A percentile compares a stretch with the other conserved stretches of the same genome.
Evolutionary conservation across 2,888 invertebrate species (phyloP).

Genomic region (Horisme vitalbata): DNA sequence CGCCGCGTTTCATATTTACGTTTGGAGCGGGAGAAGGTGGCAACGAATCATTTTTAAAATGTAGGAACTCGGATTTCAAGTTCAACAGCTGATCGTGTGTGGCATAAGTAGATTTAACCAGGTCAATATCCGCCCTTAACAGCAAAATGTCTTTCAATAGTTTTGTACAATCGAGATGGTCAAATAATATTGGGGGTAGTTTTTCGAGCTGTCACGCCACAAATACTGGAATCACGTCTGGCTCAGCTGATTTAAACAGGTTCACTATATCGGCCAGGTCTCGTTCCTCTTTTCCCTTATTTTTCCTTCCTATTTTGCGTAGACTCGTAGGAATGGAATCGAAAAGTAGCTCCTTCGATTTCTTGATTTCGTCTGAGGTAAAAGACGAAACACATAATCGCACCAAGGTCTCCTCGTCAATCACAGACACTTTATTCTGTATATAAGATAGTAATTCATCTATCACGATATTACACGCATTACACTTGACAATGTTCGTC

Average conservation of each 20-base stretch:
- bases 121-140: not conserved
- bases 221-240: conserved; percentile 16
- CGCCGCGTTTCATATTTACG: not conserved
- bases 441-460: too few relatives aligned
- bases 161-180: conserved; percentile 22
- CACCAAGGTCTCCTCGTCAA: too few relatives aligned
- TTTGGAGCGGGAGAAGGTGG: not conserved
- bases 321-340: too few relatives aligned
- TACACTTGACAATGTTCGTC: too few relatives aligned
- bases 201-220: too few relatives aligned
- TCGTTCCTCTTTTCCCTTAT: conserved; percentile 10
- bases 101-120: conserved; percentile 13
- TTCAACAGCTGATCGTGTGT: not conserved
- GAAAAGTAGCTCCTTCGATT: too few relatives aligned
- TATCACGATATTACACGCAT: too few relatives aligned
- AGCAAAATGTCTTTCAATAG: conserved; percentile 15
- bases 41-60: conserved; percentile 1
- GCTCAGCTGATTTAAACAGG: conserved; percentile 16
- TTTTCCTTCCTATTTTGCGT: too few relatives aligned
- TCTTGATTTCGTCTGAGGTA: too few relatives aligned
- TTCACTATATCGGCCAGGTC: conserved; percentile 18
- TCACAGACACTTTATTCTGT: too few relatives aligned
- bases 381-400: too few relatives aligned
- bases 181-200: conserved; percentile 3
- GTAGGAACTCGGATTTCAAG: not conserved